phyloP scores from a whole-genome alignment of 2,113 vertebrate genomes.

The Oplegnathus fasciatus region DNA sequence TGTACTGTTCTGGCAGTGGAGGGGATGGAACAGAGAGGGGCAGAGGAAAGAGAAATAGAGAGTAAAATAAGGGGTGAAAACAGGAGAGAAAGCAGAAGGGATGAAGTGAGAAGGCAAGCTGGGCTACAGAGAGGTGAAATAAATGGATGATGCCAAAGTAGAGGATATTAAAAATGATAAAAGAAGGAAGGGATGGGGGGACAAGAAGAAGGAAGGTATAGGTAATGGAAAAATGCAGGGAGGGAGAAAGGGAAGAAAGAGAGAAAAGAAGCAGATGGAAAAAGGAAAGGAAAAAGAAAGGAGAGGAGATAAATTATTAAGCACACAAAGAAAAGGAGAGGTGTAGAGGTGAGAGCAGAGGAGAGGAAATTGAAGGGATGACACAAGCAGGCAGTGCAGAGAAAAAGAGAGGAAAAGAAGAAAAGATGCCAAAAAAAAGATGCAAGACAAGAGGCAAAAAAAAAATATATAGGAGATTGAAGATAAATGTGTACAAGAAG shows the following conservation, averaged over 20 bases:
- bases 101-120: conserved; percentile 1
- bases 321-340: not conserved
- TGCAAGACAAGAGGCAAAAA: not conserved
- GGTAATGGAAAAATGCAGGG: not conserved
- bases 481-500: not conserved
- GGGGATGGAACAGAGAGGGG: not conserved
- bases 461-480: conserved; percentile 15
- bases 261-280: not conserved
- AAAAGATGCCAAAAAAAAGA: too few relatives aligned
- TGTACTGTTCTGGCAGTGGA: not conserved
- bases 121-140: not conserved
- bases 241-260: not conserved
- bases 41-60: not conserved
- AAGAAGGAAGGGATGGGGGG: not conserved
- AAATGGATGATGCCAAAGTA: not conserved
- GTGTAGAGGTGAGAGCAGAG: not conserved
- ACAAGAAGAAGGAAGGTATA: not conserved
- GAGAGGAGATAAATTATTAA: not conserved
- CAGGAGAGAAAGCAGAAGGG: not conserved
- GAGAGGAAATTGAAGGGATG: not conserved
- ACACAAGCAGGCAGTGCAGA: not conserved
- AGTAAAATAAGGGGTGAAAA: not conserved
- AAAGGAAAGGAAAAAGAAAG: not conserved
- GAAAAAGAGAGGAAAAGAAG: not conserved
- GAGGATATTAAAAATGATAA: not conserved